Evolutionary conservation across 2,797 vertebrate species (phyloP), one percentile per base, ranked within the genome.

Genomic region (Sebastes matsubarae): DNA sequence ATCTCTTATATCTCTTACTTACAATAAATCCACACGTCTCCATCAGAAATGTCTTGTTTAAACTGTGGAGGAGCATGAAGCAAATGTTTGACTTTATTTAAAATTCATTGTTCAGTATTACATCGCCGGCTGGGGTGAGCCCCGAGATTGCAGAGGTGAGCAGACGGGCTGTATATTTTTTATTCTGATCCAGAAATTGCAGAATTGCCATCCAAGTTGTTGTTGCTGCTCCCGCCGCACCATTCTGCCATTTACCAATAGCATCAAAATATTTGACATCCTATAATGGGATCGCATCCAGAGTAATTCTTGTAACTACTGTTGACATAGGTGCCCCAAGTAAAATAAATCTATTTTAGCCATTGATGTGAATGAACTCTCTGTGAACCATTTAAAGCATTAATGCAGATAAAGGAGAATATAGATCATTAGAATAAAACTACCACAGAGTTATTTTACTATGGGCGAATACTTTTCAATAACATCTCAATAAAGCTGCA

Each of bases 81-180:
- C 93, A 95, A 96, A 96, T 96, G 95, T 96, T 96, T 96, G 96
- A 95, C 94, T 95, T 96, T 88, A 92, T 95, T 93, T 94, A 94
- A 94, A 95, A 95, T 95, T 91, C 93, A 94, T 95, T 95, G 94
- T 94, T 90, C 88, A 89, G 92, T 88, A 92, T 94, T 93, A 93
- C 93, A 91, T 93, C 74, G 93, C 72, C 50, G 81, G 80, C 89
- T 69, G 88, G 88, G 91, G 87, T 90, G 89, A 94, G 88, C 84
- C 84, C 85, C n/a, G 87, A 90, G 89, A 94, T 83, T 93, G 88
- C 90, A 90, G 78, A 91, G 93, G 92, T 94, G 90, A 93, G 93
- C 85, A 88, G 89, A 83, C 79, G 54, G 88, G 70, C 86, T 85
- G 85, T 86, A 61, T 91, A 64, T 36, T 91, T 86, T 87, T 89